Evolutionary conservation across 2,888 invertebrate genomes (phyloP), one percentile per base, ranked within the genome.

Genomic region (Peribatodes rhomboidaria): DNA sequence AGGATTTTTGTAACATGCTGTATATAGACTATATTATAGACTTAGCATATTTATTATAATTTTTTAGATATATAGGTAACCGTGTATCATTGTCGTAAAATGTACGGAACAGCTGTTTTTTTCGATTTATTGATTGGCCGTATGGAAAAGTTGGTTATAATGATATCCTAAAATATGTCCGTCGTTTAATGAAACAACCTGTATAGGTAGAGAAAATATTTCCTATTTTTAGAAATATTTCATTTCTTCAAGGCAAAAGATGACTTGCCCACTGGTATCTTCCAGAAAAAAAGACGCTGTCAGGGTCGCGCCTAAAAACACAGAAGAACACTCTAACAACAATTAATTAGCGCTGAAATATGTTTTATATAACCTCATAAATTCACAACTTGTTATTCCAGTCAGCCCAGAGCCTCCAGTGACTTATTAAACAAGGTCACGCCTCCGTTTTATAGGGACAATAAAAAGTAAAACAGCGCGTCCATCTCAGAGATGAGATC

Each of bases 381-480:
- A 76, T 78, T 80, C 76, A 61, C 71, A 69, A 77, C 77, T 85
- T 86, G 80, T 82, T 85, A 87, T 86, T 87, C 86, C 72, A 77
- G 76, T 67, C 76, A 65, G 74, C 81, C 72, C 77, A 73, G 66
- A 69, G 77, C 72, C 74, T 69, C 71, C 56, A 66, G 72, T 76
- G 73, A 78, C 82, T 84, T 86, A 84, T 83, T 74, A 83, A 82
- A 85, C 82, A 83, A 82, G 84, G 82, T 81, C 89, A 88, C 87
- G 88, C 85, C 80, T 81, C 80, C 71, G 67, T 77, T 89, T 90
- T 90, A 89, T 87, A 81, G 79, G 74, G 69, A 82, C 81, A 85
- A 89, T 89, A 90, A 91, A 89, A 89, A 84, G 82, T 86, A 86
- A 86, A 87, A 84, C 84, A 89, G 85, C 86, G 80, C 87, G 86